These are phyloP conservation scores for Scolopax rusticola DNA, from an alignment of 2,797 vertebrate species.

Conservation along the genomic window DNA sequence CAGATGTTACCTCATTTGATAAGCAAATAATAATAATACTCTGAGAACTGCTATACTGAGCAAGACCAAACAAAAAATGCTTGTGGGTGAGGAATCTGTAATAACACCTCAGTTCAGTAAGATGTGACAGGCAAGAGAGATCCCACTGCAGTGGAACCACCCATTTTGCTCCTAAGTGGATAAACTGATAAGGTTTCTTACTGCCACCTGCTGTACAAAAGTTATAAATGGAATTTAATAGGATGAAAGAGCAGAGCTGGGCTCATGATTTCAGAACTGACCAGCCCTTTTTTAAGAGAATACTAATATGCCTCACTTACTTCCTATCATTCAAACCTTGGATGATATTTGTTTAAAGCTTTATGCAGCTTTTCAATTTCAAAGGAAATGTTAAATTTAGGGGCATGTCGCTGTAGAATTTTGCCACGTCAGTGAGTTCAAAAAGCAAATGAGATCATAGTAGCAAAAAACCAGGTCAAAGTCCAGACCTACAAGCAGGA, in stretches of 20 bases:
- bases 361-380: background rate
- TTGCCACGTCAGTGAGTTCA: background rate
- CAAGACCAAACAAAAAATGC: background rate
- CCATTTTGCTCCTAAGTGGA: background rate
- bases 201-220: constrained; percentile 72
- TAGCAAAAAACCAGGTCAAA: background rate
- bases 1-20: background rate
- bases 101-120: background rate
- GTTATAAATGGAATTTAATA: background rate
- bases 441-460: background rate
- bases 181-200: background rate
- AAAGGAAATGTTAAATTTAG: background rate
- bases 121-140: background rate
- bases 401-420: background rate
- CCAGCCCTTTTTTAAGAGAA: background rate
- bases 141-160: background rate
- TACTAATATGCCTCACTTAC: background rate
- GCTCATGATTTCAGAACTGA: background rate
- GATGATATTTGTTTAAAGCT: background rate
- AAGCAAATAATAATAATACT: background rate
- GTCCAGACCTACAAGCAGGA: background rate
- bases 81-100: background rate
- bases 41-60: background rate
- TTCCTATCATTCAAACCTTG: background rate
- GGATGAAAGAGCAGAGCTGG: background rate